These are phyloP conservation scores for Neoascia interrupta DNA, from an alignment of 2,888 invertebrate genomes.

Conservation along the genomic window DNA sequence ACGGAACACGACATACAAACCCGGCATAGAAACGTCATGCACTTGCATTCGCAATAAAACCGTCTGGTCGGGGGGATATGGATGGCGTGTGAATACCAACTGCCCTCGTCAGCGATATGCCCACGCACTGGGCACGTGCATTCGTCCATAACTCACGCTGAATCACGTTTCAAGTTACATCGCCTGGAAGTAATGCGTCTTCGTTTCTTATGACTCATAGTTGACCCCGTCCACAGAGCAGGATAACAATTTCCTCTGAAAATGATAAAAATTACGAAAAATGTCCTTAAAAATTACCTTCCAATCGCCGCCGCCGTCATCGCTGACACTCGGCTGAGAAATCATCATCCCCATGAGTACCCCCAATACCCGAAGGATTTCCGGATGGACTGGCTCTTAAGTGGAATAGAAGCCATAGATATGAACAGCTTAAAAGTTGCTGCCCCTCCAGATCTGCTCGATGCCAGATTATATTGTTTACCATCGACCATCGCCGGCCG, in stretches of 20 bases:
- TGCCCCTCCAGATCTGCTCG: background rate
- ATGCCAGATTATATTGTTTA: constrained; percentile 52
- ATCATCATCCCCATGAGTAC: constrained; percentile 17
- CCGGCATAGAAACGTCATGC: constrained; percentile 49
- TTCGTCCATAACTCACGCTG: constrained; percentile 36
- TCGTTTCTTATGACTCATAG: constrained; percentile 40
- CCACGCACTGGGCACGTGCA: constrained; percentile 61
- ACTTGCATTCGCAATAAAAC: constrained; percentile 58
- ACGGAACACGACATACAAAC: constrained; percentile 23
- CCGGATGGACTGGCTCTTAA: constrained; percentile 58
- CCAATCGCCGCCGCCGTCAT: constrained; percentile 5
- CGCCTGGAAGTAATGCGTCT: constrained; percentile 37
- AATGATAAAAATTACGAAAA: too few relatives aligned
- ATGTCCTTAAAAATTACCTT: constrained; percentile 31
- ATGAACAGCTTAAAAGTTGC: constrained; percentile 54
- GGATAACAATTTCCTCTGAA: constrained; percentile 27
- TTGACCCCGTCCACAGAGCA: constrained; percentile 5
- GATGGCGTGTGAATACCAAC: constrained; percentile 43
- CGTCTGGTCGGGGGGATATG: constrained; percentile 11
- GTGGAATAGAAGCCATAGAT: constrained; percentile 56
- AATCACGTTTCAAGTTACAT: constrained; percentile 39
- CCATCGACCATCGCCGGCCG: constrained; percentile 32
- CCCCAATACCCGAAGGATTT: constrained; percentile 35
- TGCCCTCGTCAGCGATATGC: constrained; percentile 46
- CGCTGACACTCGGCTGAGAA: background rate